Base-by-base conservation (phyloP, 2,113 vertebrate species). In the Triplophysa siluroides region DNA sequence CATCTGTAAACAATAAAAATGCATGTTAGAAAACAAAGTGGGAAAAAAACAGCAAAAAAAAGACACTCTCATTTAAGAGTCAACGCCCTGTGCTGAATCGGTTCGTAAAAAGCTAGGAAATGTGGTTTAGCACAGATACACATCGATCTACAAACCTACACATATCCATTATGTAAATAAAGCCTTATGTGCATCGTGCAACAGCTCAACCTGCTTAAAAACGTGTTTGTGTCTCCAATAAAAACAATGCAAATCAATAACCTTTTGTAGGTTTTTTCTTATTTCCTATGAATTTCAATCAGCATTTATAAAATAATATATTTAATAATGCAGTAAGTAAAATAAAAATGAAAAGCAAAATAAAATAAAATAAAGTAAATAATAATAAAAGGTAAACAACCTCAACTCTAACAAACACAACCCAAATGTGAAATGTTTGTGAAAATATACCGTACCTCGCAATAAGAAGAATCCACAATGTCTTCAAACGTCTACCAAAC, bases 1-100 rank as follows among this genome's bases (percentile, higher is more conserved):
- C 83, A 81, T 84, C 83, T 85, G 67, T 23, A 74, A 80, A 26
- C 11, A 12, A 47, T 62, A 63, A 1, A 45, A 45, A 1, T 7
- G 8, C 8, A 58, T 58, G 16, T 62, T 11, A 66, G 19, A 62
- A 56, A 63, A 38, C 52, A 45, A 16, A 13, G n/a, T n/a, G n/a
- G 45, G 12, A 10, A 12, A 8, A 45, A 45, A 7, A 45, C 43
- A 45, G 43, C 8, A 45, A 45, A 45, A 29, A 29, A 29, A 29
- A 3, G 26, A 29, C 26, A 29, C 26, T 24, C 24, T 24, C 24
- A 24, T 24, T 24, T 24, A 24, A 24, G 24, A 29, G 29, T 29
- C 33, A 38, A 38, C 33, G 33, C 33, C 33, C 33, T 7, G 33
- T 7, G 33, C 33, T 6, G 5, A 38, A 38, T 13, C 47, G 14